Conservation (phyloP, 2,888 invertebrate genomes). For the Folsomia candida region DNA sequence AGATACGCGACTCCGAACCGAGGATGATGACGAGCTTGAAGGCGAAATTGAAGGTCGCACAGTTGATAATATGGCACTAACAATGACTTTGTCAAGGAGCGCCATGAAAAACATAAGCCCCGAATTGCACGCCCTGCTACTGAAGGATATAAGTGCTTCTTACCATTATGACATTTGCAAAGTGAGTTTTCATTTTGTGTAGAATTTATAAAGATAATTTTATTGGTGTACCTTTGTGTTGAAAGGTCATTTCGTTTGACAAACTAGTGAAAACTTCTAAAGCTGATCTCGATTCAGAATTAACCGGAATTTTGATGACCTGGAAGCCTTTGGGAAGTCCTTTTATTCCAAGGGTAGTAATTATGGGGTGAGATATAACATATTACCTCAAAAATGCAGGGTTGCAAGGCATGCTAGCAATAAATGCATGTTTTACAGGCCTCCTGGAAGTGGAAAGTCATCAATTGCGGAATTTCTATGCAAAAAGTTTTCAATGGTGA, state of each 20-base stretch:
- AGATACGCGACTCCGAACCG: not conserved
- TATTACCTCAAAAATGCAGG: not conserved
- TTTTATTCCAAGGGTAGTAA: conserved; percentile 42
- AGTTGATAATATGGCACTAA: not conserved
- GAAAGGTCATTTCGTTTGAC: conserved; percentile 31
- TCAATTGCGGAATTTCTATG: conserved; percentile 31
- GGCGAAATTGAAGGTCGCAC: not conserved
- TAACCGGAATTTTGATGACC: conserved; percentile 35
- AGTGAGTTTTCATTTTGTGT: conserved; percentile 16
- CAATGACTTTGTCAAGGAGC: not conserved
- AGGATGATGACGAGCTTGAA: not conserved
- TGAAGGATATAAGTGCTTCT: conserved; percentile 36
- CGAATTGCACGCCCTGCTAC: not conserved
- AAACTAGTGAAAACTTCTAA: conserved; percentile 27
- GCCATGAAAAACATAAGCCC: not conserved
- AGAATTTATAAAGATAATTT: not conserved
- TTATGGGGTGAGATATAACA: conserved; percentile 32
- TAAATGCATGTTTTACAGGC: not conserved
- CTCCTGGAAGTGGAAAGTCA: conserved; percentile 30
- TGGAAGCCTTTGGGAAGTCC: conserved; percentile 37
- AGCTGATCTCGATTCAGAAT: conserved; percentile 39
- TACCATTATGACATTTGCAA: conserved; percentile 40
- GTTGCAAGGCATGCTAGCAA: not conserved
- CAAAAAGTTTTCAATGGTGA: conserved; percentile 29
- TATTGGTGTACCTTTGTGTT: not conserved